phyloP scores from a whole-genome alignment of 2,797 vertebrate genomes.

The Melanotaenia trifasciata region DNA sequence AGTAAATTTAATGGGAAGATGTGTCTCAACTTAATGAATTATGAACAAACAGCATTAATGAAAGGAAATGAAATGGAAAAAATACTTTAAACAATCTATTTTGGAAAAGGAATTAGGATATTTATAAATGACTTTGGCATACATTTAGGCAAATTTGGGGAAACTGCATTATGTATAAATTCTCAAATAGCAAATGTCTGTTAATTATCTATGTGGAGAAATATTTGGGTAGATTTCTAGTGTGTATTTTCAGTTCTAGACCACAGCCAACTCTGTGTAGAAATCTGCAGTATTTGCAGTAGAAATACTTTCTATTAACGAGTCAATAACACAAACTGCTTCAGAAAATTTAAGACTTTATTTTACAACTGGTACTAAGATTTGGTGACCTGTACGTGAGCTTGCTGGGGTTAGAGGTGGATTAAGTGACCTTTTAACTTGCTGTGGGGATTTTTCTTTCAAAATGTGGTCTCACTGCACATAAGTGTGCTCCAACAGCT shows the following conservation, averaged over 20 bases:
- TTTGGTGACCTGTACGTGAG: background rate
- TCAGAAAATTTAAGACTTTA: background rate
- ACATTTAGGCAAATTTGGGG: background rate
- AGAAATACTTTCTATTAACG: slow-evolving; percentile 12
- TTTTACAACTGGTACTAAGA: slow-evolving; percentile 3
- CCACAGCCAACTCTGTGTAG: background rate
- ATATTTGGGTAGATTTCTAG: slow-evolving; percentile 11
- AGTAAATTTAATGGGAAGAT: too few relatives aligned
- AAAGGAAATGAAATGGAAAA: background rate
- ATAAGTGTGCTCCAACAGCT: background rate
- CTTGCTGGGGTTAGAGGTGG: background rate
- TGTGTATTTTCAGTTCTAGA: background rate
- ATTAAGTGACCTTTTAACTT: background rate
- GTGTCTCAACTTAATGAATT: too few relatives aligned
- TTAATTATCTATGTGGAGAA: slow-evolving; percentile 4
- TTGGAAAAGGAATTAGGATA: background rate
- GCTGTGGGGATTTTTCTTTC: background rate
- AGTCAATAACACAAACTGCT: slow-evolving; percentile 33
- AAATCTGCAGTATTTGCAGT: background rate
- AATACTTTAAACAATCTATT: background rate
- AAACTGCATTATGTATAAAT: background rate
- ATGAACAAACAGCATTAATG: background rate
- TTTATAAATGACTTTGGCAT: background rate
- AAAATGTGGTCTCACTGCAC: background rate
- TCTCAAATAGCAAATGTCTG: slow-evolving; percentile 6